phyloP scores from a whole-genome alignment of 2,888 invertebrate genomes.

The Agrochola macilenta region DNA sequence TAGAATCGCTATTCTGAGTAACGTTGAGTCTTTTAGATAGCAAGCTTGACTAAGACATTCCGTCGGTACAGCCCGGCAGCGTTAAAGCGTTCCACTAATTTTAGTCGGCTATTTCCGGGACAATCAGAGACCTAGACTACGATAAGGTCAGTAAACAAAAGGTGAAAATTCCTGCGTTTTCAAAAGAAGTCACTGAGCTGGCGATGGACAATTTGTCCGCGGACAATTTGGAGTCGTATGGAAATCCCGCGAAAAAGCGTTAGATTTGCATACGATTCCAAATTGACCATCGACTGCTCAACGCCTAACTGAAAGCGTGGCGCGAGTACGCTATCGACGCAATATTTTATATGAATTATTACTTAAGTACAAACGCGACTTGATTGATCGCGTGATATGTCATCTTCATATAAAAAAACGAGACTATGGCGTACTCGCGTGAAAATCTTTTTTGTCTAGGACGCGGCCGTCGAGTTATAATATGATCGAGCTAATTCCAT shows the following conservation, averaged over 20 bases:
- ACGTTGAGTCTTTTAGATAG: background rate
- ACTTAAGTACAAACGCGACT: background rate
- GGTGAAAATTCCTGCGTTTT: background rate
- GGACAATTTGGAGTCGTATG: too few species aligned
- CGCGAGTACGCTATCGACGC: background rate
- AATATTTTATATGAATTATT: background rate
- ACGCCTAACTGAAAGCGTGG: too few species aligned
- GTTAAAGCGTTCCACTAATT: background rate
- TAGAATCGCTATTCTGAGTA: constrained; percentile 1
- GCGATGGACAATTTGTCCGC: too few species aligned
- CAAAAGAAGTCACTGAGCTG: background rate
- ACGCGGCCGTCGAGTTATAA: background rate
- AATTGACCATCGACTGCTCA: too few species aligned
- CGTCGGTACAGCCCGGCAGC: background rate
- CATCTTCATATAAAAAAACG: background rate
- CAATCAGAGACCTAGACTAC: background rate
- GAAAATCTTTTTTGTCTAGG: background rate
- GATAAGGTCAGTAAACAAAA: background rate
- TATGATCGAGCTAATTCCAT: background rate
- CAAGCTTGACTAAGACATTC: background rate
- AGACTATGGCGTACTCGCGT: background rate
- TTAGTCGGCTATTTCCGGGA: background rate
- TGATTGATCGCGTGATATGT: background rate
- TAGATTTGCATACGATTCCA: too few species aligned
- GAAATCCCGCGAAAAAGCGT: too few species aligned